A percentile compares a stretch with the other conserved stretches of the same genome.
phyloP scores from a whole-genome alignment of 2,113 vertebrate species.

The Vidua chalybeata region DNA sequence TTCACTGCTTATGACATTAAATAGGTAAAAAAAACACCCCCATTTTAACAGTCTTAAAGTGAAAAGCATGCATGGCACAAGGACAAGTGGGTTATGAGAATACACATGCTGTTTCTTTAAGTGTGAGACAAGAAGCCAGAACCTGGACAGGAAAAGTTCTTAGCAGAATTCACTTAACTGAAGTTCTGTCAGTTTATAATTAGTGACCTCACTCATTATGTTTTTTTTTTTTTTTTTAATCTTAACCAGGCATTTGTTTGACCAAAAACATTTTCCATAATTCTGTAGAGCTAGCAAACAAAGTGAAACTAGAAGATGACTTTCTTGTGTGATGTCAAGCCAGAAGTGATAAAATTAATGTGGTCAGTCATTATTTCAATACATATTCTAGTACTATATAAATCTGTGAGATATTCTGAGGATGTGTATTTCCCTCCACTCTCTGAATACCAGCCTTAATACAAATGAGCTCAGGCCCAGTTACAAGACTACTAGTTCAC shows the following conservation, averaged over 20 bases:
- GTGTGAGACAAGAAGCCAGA: neutral
- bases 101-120: neutral
- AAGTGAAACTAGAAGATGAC: neutral
- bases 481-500: neutral
- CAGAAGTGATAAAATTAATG: neutral
- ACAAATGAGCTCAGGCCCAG: neutral
- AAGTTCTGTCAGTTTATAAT: neutral
- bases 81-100: neutral
- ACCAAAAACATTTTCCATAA: neutral
- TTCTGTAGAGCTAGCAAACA: neutral
- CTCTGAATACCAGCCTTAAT: neutral
- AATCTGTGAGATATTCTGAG: neutral
- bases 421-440: neutral
- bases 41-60: neutral
- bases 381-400: neutral
- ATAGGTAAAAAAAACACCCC: neutral
- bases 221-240: neutral
- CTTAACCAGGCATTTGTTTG: neutral
- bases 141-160: neutral
- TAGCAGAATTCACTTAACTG: neutral
- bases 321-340: neutral
- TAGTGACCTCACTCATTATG: neutral
- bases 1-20: neutral
- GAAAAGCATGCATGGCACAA: neutral
- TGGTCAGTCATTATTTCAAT: neutral